Evolutionary conservation across 2,797 vertebrate species (phyloP), one percentile per base, ranked within the genome.

Genomic region (Schizothorax lantsangensis): DNA sequence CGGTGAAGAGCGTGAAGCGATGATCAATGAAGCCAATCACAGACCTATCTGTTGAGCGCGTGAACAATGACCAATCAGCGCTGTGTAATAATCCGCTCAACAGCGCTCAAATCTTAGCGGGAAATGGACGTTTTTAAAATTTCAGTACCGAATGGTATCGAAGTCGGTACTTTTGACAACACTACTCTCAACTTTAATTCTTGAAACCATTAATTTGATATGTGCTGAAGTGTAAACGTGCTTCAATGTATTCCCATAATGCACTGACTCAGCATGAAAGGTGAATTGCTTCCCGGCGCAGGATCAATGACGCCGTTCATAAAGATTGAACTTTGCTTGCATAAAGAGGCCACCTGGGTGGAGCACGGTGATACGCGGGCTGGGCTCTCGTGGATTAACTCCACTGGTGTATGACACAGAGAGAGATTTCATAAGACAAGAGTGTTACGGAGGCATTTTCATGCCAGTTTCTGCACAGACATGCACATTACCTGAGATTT

Each of bases 261-360:
- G 30, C 57, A 52, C 11, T 52, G 33, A 78, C 47, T 54, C 75
- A 43, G 64, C n/a, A 45, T 57, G 30, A 79, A 59, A 45, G 36
- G 66, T 45, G 43, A 71, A 45, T 43, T 45, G n/a, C 36, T 71
- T 33, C 11, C 38, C 4, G 33, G 47, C 6, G 3, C 62, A 52
- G 45, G 45, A 71, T 85, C 83, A 71, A 79, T 57, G 47, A 40
- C n/a, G 19, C 59, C 17, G 14, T 84, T 84, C 40, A 75, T 74
- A 79, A 71, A 71, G 49, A 54, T 19, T 17, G 12, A 79, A 79
- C 38, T 45, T 57, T 71, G 49, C 36, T 79, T 79, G 8, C 38
- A 59, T 85, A 79, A 79, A 8, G 15, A 54, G 7, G 59, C 30
- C 54, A 77, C 72, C 45, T 68, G 81, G 81, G 81, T 78, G 73